phyloP scores from a whole-genome alignment of 2,888 invertebrate species.

The Drosophila meridiana region DNA sequence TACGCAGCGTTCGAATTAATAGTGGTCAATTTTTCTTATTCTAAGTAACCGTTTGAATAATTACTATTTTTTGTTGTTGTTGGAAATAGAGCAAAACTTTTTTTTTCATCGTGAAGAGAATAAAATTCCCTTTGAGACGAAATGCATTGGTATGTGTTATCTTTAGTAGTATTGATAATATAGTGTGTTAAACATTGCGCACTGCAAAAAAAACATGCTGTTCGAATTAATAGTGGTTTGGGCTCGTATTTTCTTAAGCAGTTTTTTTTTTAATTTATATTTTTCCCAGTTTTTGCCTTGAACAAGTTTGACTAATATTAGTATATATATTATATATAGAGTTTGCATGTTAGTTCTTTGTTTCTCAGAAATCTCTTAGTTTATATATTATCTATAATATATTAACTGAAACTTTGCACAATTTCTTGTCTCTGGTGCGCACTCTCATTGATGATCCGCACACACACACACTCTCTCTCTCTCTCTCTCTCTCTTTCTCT shows the following conservation, averaged over 20 bases:
- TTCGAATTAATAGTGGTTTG: too few relatives aligned
- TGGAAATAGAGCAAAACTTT: too few relatives aligned
- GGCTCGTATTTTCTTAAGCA: conserved; percentile 8
- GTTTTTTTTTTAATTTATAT: conserved; percentile 5
- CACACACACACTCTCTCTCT: neutral
- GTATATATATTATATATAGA: neutral
- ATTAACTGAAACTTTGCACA: conserved; percentile 4
- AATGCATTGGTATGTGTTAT: too few relatives aligned
- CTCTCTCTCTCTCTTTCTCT: conserved; percentile 12
- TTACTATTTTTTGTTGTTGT: too few relatives aligned
- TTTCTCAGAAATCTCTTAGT: neutral
- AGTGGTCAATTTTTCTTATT: too few relatives aligned
- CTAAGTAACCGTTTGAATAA: too few relatives aligned
- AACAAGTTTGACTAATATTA: conserved; percentile 28
- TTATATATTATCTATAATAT: conserved; percentile 1
- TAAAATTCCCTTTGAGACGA: too few relatives aligned
- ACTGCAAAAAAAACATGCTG: too few relatives aligned
- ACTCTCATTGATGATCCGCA: conserved; percentile 8
- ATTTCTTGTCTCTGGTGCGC: conserved; percentile 8
- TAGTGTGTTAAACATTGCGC: too few relatives aligned
- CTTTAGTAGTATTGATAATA: too few relatives aligned
- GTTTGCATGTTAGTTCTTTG: conserved; percentile 32
- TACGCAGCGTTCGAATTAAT: too few relatives aligned
- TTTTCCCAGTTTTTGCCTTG: conserved; percentile 9
- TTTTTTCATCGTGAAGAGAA: too few relatives aligned